Percentiles rank a stretch among this genome's conserved stretches.
Evolutionary conservation across 2,888 invertebrate genomes (phyloP).

Genomic region (Altica lythri): DNA sequence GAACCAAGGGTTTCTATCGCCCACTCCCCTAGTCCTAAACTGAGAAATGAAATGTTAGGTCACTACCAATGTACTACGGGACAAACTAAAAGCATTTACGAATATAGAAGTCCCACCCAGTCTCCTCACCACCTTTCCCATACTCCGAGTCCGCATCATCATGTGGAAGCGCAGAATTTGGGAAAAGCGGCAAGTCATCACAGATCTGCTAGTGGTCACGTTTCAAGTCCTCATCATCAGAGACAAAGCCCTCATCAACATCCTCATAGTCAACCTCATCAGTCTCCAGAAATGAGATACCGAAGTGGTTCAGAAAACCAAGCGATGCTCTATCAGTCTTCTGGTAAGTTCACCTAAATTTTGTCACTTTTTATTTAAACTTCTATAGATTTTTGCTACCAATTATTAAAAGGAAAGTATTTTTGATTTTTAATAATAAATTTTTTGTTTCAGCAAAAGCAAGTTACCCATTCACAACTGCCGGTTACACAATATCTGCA

Average conservation of each 20-base stretch:
- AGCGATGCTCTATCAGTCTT: conserved; percentile 50
- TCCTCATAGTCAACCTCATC: conserved; percentile 54
- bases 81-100: conserved; percentile 48
- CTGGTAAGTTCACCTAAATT: conserved; percentile 25
- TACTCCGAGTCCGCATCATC: conserved; percentile 51
- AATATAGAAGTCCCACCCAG: conserved; percentile 57
- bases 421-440: not conserved
- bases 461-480: conserved; percentile 57
- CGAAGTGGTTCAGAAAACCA: conserved; percentile 50
- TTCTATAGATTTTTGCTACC: conserved; percentile 1
- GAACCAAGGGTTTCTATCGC: conserved; percentile 60
- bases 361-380: not conserved
- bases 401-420: not conserved
- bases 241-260: conserved; percentile 56
- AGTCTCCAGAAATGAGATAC: conserved; percentile 53
- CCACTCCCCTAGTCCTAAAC: conserved; percentile 64
- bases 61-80: conserved; percentile 63
- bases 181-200: conserved; percentile 44
- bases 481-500: conserved; percentile 56
- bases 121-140: conserved; percentile 56
- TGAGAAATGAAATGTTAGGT: conserved; percentile 60
- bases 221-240: conserved; percentile 59
- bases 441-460: conserved; percentile 42
- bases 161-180: conserved; percentile 51
- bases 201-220: conserved; percentile 46